phyloP scores from a whole-genome alignment of 2,888 invertebrate genomes.

The Bellardia bayeri region DNA sequence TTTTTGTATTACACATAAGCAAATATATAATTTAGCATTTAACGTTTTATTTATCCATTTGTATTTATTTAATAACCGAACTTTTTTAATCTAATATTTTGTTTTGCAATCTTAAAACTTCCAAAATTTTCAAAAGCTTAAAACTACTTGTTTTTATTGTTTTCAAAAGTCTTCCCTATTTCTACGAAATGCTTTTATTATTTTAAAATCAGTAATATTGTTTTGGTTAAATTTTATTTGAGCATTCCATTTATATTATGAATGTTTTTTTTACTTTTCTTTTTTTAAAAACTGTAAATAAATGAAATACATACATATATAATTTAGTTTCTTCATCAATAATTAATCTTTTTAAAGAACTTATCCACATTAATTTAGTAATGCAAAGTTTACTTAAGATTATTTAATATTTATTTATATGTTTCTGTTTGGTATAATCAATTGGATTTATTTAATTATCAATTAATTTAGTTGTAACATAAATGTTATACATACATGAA shows the following conservation, averaged over 20 bases:
- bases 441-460: slow-evolving; percentile 45
- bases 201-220: not conserved
- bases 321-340: not conserved
- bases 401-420: slow-evolving; percentile 55
- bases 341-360: not conserved
- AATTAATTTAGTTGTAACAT: slow-evolving; percentile 38
- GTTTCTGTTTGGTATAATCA: slow-evolving; percentile 36
- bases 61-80: not conserved
- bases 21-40: not conserved
- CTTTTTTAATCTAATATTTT: not conserved
- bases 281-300: slow-evolving; percentile 15
- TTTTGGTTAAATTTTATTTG: slow-evolving; percentile 16
- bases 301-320: not conserved
- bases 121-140: not conserved
- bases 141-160: not conserved
- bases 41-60: too few species aligned
- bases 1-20: not conserved
- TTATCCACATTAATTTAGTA: not conserved
- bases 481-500: slow-evolving; percentile 11
- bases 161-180: slow-evolving; percentile 49
- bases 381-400: slow-evolving; percentile 65
- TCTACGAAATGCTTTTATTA: not conserved
- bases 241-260: slow-evolving; percentile 54
- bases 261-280: not conserved
- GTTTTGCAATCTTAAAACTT: slow-evolving; percentile 8